Evolutionary conservation across 2,797 vertebrate genomes (phyloP), one percentile per base, ranked within the genome.

Genomic region (Manis crassicaudata): DNA sequence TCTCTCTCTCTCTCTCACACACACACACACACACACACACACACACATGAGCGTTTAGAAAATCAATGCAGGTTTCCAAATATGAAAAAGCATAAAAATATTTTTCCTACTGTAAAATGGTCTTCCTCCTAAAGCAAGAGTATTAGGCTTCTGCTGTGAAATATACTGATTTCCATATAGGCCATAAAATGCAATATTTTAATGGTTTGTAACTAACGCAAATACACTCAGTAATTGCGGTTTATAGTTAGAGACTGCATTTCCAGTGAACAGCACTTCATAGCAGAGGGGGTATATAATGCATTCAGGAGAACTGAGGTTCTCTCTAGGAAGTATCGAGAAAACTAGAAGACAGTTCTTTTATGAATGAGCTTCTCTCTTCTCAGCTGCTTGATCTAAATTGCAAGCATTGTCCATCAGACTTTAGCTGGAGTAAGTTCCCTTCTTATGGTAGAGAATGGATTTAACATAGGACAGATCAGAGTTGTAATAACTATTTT

Each of bases 401-500:
- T 94, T 97, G 96, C 92, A 95, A 96, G 79, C 68, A 92, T 94
- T 97, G 92, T 98, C 95, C 97, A 94, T 98, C 96, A 98, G 92
- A 98, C 96, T 97, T 98, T 94, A 97, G 85, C 89, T 97, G 96
- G 90, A 97, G 97, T 97, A 97, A 97, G 94, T 97, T 97, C 67
- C 90, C 95, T 97, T 98, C 94, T 96, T 97, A 96, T 90, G 93
- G 90, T 92, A 96, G 94, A 67, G 85, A 97, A 98, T 98, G 96
- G 94, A 94, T 98, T 99, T 98, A 97, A 97, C 95, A 98, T 85
- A 97, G 96, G 97, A 98, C 92, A 98, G 94, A 97, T 98, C 97
- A 96, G 95, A 98, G 85, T 95, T 96, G 90, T 97, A 97, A 98
- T 97, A 97, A 98, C 96, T 96, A 85, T 96, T 98, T 98, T 98